These are phyloP conservation scores for Dryas iulia DNA, from an alignment of 1,140 invertebrate genomes.

Conservation along the genomic window DNA sequence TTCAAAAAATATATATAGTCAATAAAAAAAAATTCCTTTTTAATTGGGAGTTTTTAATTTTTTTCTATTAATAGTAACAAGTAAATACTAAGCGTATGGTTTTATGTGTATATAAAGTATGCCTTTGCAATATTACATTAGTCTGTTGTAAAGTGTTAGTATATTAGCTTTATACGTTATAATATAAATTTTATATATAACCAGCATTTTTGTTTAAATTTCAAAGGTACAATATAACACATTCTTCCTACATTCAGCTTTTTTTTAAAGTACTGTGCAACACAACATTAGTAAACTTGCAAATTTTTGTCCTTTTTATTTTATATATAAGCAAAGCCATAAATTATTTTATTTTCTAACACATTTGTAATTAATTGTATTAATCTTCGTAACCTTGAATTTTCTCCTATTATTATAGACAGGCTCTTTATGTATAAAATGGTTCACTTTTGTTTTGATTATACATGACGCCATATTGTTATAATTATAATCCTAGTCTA, in stretches of 20 bases:
- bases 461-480: conserved; percentile 27
- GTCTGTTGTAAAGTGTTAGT: conserved; percentile 12
- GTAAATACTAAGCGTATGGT: not conserved
- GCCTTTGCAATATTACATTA: conserved; percentile 14
- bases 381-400: not conserved
- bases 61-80: no score
- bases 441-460: not conserved
- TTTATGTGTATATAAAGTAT: conserved; percentile 3
- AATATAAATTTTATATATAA: not conserved
- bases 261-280: no score
- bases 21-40: no score
- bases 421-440: not conserved
- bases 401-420: not conserved
- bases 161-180: conserved; percentile 7
- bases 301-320: not conserved
- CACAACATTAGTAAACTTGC: no score
- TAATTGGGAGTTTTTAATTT: no score
- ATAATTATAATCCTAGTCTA: conserved; percentile 24
- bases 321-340: conserved; percentile 3
- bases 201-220: not conserved
- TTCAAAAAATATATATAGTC: no score
- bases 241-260: no score
- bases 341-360: not conserved
- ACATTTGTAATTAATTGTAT: no score
- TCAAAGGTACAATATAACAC: not conserved